A percentile compares a stretch with the other conserved stretches of the same genome.
These are phyloP conservation scores for Geophilus truncorum DNA, from an alignment of 2,888 invertebrate genomes.

Conservation along the genomic window DNA sequence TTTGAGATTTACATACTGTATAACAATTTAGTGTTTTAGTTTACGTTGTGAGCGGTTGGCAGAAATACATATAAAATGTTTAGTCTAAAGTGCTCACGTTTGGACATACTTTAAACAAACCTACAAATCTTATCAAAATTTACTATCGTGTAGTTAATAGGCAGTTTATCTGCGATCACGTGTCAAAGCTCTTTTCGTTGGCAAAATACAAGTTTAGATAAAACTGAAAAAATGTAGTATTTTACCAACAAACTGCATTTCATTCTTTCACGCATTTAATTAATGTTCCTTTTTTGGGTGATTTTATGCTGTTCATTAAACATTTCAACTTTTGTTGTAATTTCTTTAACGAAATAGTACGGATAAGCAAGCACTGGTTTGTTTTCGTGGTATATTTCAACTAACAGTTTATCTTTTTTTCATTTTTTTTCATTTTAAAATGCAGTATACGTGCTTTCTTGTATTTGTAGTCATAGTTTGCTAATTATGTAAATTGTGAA, in stretches of 20 bases:
- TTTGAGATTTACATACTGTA: slow-evolving; percentile 13
- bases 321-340: not conserved
- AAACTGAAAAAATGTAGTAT: not conserved
- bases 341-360: not conserved
- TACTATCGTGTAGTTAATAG: not conserved
- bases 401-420: not conserved
- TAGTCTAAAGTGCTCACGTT: not conserved
- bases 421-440: not conserved
- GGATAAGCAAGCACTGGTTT: not conserved
- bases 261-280: too few species aligned
- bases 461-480: slow-evolving; percentile 1
- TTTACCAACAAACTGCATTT: not conserved
- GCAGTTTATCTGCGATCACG: not conserved
- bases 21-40: slow-evolving; percentile 7
- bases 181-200: not conserved
- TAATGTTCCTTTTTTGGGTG: too few species aligned
- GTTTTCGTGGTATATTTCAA: not conserved
- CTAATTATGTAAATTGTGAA: slow-evolving; percentile 2
- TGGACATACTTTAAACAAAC: not conserved
- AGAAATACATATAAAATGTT: not conserved
- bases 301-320: not conserved
- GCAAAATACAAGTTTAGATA: not conserved
- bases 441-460: slow-evolving; percentile 11
- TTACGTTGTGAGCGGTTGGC: not conserved
- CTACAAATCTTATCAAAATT: not conserved